Conservation (phyloP, 2,888 invertebrate genomes). For the Apodemia mormo region DNA sequence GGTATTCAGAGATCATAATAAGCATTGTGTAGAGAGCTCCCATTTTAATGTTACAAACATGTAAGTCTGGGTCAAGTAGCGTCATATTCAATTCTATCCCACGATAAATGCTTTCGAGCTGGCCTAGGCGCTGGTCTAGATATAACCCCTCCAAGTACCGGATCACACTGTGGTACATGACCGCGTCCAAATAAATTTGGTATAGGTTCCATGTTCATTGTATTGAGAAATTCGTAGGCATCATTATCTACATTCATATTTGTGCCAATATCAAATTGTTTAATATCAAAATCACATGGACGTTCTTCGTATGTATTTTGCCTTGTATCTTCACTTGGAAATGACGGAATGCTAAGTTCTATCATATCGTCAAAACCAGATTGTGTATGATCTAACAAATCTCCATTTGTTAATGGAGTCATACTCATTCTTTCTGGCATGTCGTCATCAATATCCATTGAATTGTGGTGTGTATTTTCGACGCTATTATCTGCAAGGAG, state of each 20-base stretch:
- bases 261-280: slow-evolving; percentile 84
- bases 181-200: slow-evolving; percentile 75
- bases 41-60: slow-evolving; percentile 28
- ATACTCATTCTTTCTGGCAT: slow-evolving; percentile 60
- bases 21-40: slow-evolving; percentile 43
- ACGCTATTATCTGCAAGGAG: slow-evolving; percentile 59
- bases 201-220: slow-evolving; percentile 68
- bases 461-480: slow-evolving; percentile 36
- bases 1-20: slow-evolving; percentile 48
- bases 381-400: slow-evolving; percentile 64
- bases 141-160: slow-evolving; percentile 85
- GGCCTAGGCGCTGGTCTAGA: slow-evolving; percentile 84
- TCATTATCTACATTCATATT: slow-evolving; percentile 81
- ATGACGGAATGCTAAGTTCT: slow-evolving; percentile 68
- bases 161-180: slow-evolving; percentile 84
- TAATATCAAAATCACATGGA: slow-evolving; percentile 75
- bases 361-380: slow-evolving; percentile 72
- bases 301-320: slow-evolving; percentile 55
- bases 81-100: slow-evolving; percentile 90
- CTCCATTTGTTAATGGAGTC: slow-evolving; percentile 67
- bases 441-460: slow-evolving; percentile 50
- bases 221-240: slow-evolving; percentile 55
- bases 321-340: slow-evolving; percentile 65
- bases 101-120: slow-evolving; percentile 84
- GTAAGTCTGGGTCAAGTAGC: slow-evolving; percentile 74